Conservation (phyloP, 2,113 vertebrate genomes). For the Menura novaehollandiae region DNA sequence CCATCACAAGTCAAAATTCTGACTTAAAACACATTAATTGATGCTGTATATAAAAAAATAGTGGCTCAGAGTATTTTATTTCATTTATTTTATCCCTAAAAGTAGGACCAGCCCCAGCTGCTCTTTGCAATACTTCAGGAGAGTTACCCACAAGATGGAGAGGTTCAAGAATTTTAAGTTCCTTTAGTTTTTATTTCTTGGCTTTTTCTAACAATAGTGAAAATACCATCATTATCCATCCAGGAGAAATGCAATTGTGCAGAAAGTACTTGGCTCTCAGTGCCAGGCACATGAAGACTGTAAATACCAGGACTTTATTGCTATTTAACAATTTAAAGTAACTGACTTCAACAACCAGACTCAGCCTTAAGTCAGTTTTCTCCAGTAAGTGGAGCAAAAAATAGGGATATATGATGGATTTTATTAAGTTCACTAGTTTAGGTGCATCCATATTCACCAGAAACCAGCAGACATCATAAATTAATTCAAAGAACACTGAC, state of each 20-base stretch:
- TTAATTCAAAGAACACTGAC: background rate
- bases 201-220: background rate
- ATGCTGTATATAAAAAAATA: fast-evolving
- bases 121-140: background rate
- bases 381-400: background rate
- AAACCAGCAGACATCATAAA: background rate
- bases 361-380: background rate
- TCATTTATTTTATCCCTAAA: background rate
- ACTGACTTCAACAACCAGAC: background rate
- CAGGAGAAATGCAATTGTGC: background rate
- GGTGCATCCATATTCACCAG: background rate
- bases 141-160: background rate
- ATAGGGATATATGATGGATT: fast-evolving
- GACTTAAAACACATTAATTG: background rate
- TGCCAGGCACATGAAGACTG: background rate
- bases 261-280: background rate
- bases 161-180: background rate
- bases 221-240: background rate
- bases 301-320: background rate
- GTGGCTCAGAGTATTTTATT: background rate
- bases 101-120: background rate
- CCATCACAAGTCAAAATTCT: background rate
- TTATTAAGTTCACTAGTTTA: background rate
- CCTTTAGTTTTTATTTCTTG: background rate
- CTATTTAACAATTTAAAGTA: background rate